Evolutionary conservation across 1,140 invertebrate genomes (phyloP), one percentile per base, ranked within the genome.

Genomic region (Drosophila prosaltans): DNA sequence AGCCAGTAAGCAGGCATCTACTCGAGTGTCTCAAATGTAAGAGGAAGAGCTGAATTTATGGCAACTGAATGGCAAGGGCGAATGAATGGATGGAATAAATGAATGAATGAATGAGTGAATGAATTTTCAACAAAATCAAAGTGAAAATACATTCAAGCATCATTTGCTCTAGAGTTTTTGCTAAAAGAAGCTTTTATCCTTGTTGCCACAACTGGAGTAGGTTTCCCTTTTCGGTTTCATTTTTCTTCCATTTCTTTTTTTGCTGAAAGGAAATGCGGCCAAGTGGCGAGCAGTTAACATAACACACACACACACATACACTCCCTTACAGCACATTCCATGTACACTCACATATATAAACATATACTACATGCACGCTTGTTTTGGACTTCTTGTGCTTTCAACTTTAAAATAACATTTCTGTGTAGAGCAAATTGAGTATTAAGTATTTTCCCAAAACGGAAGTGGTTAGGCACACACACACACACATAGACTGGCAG

Each of bases 381-480:
- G 26, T 51, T 51, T 26, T 51, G 9, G 8, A 16, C n/a, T 24
- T 6, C 36, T 60, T 60, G 1, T n/a, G 40, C 39, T 41, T 62
- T 39, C 45, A 10, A 39, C 24, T 21, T 43, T 41, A 62, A 62
- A 62, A 62, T 45, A 62, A 62, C 60, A 62, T 62, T 36, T 62
- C 60, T 62, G 32, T 80, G 59, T 59, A 61, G 58, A 65, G 70
- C 83, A 86, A 88, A 86, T 86, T 83, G 80, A 80, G 83, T 88
- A 86, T 86, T 86, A 86, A 88, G 83, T 77, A 88, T 86, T 86
- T 86, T 77, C 67, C 65, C 96, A 91, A 96, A 96, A 1, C 95
- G 95, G 81, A 93, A 92, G 65, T 92, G 85, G 61, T 78, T 76
- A 55, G 57, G 73, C 65, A 41, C 70, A 59, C 32, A 71, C 59